phyloP scores from a whole-genome alignment of 2,113 vertebrate genomes.

The Microcebus murinus region DNA sequence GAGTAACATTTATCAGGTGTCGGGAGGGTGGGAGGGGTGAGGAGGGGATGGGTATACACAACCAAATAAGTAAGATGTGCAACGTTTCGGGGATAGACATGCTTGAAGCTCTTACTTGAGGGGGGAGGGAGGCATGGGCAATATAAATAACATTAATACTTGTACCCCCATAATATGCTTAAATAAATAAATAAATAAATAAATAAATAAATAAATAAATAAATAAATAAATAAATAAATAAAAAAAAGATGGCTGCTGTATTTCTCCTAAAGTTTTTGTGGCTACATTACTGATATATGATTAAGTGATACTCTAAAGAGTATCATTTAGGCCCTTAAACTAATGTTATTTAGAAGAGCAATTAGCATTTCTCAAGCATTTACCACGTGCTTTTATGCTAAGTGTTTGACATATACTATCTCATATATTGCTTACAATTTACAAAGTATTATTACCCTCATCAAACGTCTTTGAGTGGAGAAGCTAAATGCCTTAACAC shows the following conservation, averaged over 20 bases:
- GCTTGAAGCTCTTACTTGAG: no score
- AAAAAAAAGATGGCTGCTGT: neutral
- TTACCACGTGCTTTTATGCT: neutral
- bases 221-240: no score
- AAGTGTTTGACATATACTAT: neutral
- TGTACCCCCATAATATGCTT: no score
- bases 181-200: no score
- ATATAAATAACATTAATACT: no score
- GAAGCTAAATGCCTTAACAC: neutral
- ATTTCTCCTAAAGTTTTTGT: neutral
- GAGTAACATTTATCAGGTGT: no score
- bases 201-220: no score
- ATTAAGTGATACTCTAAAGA: slow-evolving; percentile 5
- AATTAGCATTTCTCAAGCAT: slow-evolving; percentile 4
- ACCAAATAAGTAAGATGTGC: no score
- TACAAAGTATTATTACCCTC: neutral
- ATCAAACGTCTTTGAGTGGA: neutral
- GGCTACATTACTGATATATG: neutral
- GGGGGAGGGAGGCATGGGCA: no score
- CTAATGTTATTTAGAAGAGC: neutral
- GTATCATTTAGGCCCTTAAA: neutral
- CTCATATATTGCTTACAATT: neutral
- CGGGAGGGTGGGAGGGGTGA: no score
- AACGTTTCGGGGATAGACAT: no score
- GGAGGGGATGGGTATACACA: no score